Base-by-base conservation (phyloP, 2,113 vertebrate species). In the Perccottus glenii region DNA sequence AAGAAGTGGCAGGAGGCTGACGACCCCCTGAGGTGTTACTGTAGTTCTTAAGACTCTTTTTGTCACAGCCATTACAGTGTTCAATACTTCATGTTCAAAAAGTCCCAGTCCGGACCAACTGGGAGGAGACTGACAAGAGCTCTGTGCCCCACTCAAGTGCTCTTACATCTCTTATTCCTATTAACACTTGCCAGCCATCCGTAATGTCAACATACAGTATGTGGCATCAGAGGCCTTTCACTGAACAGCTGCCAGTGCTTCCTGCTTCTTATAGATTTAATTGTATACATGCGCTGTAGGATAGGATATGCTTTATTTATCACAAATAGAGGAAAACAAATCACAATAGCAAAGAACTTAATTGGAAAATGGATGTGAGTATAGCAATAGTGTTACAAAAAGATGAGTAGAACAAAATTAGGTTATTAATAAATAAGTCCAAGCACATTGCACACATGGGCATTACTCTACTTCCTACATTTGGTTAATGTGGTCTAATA, bases 41-140 rank as follows among this genome's bases (percentile, higher is more conserved):
- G 27, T 63, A 82, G 67, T 64, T 82, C 87, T 86, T 68, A 35
- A 67, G 82, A 76, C 77, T 75, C 52, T 44, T 78, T 75, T 70
- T 61, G 72, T 79, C 72, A 70, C 59, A 50, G 72, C 53, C 43
- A 70, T 77, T 76, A 72, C 51, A 46, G 49, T 35, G 62, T 43
- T 68, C 57, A 60, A 58, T 75, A 68, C 52, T 69, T 82, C 73
- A 67, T 77, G 82, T 78, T 83, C 57, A 77, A 74, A 77, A 70
- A 61, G 59, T 52, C 56, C 63, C 9, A 16, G 64, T 73, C 75
- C 40, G 3, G 43, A 50, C 57, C 46, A 10, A 11, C 57, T 44
- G 70, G 74, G 71, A 78, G 48, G 50, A 19, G 36, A 42, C 27
- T 55, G 45, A 70, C 64, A 58, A 42, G 15, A 62, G 64, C 8